Percentiles rank a stretch among this genome's conserved stretches.
These are phyloP conservation scores for Entomobrya proxima DNA, from an alignment of 2,888 invertebrate species.

Conservation along the genomic window DNA sequence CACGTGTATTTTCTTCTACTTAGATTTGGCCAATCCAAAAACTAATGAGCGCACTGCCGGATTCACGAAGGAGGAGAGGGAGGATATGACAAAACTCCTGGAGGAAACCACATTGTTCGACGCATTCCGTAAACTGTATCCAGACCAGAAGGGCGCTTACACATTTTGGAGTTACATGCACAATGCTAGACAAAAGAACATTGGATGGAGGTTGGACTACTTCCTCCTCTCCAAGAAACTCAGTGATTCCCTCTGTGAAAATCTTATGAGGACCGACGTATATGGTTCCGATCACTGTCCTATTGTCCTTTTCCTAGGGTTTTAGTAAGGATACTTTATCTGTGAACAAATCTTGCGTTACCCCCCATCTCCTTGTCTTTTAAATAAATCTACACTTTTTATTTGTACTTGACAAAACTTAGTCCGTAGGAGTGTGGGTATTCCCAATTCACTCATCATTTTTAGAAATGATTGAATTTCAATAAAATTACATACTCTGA, in stretches of 20 bases:
- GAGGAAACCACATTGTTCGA: constrained; percentile 88
- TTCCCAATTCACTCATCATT: not conserved
- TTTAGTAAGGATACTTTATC: constrained; percentile 13
- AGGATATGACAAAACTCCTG: constrained; percentile 91
- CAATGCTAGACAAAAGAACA: constrained; percentile 90
- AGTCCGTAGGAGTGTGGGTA: not conserved
- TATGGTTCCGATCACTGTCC: constrained; percentile 98
- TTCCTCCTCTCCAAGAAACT: constrained; percentile 92
- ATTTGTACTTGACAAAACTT: not conserved
- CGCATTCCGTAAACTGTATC: constrained; percentile 82
- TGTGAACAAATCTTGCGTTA: constrained; percentile 43
- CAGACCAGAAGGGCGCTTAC: constrained; percentile 88
- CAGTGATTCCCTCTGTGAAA: constrained; percentile 88
- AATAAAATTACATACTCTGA: no score
- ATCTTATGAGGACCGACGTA: constrained; percentile 87
- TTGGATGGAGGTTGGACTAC: constrained; percentile 98
- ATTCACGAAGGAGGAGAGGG: constrained; percentile 95
- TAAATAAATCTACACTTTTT: not conserved
- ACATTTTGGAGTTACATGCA: constrained; percentile 97
- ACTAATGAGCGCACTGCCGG: constrained; percentile 95
- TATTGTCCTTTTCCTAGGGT: constrained; percentile 85
- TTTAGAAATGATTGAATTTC: no score
- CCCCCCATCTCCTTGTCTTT: constrained; percentile 22
- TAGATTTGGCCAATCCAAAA: constrained; percentile 96
- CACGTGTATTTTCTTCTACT: constrained; percentile 13